These are phyloP conservation scores for Nipponia nippon DNA, from an alignment of 2,113 vertebrate species.

Conservation along the genomic window DNA sequence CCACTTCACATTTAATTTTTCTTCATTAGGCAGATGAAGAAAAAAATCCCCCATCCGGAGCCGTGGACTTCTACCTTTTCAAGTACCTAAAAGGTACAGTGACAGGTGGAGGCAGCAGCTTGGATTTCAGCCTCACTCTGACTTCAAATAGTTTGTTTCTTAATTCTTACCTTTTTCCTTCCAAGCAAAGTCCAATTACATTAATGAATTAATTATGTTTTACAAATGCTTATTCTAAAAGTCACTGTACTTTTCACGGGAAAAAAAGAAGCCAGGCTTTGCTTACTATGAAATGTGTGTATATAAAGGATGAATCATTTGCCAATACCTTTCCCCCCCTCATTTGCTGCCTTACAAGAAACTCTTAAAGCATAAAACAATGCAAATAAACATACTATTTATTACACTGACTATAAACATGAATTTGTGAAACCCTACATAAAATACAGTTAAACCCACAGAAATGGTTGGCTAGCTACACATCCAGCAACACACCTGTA, in stretches of 20 bases:
- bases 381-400: not conserved
- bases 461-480: not conserved
- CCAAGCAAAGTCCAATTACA: not conserved
- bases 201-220: not conserved
- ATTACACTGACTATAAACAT: not conserved
- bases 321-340: not conserved
- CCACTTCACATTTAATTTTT: not conserved
- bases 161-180: not conserved
- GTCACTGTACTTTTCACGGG: accelerated
- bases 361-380: not conserved
- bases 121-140: not conserved
- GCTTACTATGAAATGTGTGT: accelerated
- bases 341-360: not conserved
- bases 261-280: not conserved
- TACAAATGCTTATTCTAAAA: not conserved
- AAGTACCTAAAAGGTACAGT: not conserved
- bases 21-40: not conserved
- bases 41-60: not conserved
- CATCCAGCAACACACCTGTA: not conserved
- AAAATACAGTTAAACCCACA: not conserved
- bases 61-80: not conserved
- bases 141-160: not conserved
- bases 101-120: not conserved
- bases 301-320: not conserved
- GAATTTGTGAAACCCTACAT: not conserved